A percentile compares a stretch with the other conserved stretches of the same genome.
These are phyloP conservation scores for Nannobrachium achirus DNA, from an alignment of 2,113 vertebrate genomes.

Conservation along the genomic window DNA sequence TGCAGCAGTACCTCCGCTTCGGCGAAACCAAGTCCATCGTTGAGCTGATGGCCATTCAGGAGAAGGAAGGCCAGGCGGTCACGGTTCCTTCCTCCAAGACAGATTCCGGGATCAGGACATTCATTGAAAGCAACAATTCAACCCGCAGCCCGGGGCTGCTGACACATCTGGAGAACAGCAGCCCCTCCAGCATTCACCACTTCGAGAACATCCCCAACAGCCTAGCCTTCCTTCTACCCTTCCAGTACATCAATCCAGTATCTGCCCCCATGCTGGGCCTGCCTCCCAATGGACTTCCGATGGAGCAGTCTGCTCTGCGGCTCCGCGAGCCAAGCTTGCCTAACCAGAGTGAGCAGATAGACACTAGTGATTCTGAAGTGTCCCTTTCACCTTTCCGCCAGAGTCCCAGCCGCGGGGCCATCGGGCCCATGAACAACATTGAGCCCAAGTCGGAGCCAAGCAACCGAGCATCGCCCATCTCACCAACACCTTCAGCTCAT, in stretches of 20 bases:
- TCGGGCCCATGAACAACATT: constrained; percentile 88
- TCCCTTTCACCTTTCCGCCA: constrained; percentile 93
- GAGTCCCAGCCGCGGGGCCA: constrained; percentile 87
- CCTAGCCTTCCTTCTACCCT: constrained; percentile 95
- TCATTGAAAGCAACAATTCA: constrained; percentile 99
- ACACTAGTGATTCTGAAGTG: constrained; percentile 96
- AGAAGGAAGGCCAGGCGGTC: constrained; percentile 98
- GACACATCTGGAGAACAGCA: constrained; percentile 95
- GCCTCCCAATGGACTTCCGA: constrained; percentile 92
- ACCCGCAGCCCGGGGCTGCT: constrained; percentile 95
- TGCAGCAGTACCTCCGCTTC: constrained; percentile 99
- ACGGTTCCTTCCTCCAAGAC: constrained; percentile 96
- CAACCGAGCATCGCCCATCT: constrained; percentile 85
- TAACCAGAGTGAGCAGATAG: constrained; percentile 91
- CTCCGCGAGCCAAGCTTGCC: constrained; percentile 91
- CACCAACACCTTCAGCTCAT: constrained; percentile 75
- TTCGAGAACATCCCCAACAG: constrained; percentile 99
- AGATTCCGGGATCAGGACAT: constrained; percentile 98
- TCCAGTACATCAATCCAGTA: constrained; percentile 98
- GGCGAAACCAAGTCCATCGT: constrained; percentile 99
- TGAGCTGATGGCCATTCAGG: constrained; percentile 99
- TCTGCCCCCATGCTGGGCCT: constrained; percentile 94
- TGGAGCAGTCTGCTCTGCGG: constrained; percentile 92
- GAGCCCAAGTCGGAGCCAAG: constrained; percentile 95
- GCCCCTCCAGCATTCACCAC: constrained; percentile 98